These are phyloP conservation scores for Lontra canadensis DNA, from an alignment of 2,113 vertebrate species.

Conservation along the genomic window DNA sequence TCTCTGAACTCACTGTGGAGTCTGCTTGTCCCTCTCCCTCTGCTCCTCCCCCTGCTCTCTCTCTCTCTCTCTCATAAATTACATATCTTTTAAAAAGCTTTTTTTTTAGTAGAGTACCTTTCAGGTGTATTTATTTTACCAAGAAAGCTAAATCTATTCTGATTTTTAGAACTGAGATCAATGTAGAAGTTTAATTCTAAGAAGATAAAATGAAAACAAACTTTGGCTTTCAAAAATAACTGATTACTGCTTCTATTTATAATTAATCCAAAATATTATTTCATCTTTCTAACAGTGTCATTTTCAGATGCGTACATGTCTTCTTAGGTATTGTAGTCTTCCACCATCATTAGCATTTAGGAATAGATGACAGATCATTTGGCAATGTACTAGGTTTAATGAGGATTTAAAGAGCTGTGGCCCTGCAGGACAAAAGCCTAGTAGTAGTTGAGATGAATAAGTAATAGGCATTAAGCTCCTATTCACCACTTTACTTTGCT, in stretches of 20 bases:
- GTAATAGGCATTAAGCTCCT: constrained; percentile 10
- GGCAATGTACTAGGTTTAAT: neutral
- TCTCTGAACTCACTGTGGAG: neutral
- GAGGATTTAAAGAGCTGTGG: neutral
- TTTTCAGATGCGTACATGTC: neutral
- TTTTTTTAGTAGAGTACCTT: neutral
- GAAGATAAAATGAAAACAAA: constrained; percentile 21
- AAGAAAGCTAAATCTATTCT: constrained; percentile 8
- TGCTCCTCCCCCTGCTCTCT: neutral
- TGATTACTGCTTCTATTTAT: neutral
- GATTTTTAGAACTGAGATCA: constrained; percentile 40
- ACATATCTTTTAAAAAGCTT: too few species aligned
- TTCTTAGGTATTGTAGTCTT: neutral
- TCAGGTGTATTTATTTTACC: constrained; percentile 34
- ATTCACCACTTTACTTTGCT: neutral
- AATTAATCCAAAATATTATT: constrained; percentile 37
- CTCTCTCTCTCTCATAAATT: neutral
- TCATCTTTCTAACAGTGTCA: neutral
- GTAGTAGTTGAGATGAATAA: neutral
- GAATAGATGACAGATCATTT: neutral
- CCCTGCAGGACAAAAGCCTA: neutral
- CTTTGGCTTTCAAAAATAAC: constrained; percentile 19
- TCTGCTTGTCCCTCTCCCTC: neutral
- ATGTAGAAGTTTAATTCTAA: constrained; percentile 6
- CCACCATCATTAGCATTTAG: constrained; percentile 41